phyloP scores from a whole-genome alignment of 2,888 invertebrate genomes.

The Rotaria magnacalcarata region DNA sequence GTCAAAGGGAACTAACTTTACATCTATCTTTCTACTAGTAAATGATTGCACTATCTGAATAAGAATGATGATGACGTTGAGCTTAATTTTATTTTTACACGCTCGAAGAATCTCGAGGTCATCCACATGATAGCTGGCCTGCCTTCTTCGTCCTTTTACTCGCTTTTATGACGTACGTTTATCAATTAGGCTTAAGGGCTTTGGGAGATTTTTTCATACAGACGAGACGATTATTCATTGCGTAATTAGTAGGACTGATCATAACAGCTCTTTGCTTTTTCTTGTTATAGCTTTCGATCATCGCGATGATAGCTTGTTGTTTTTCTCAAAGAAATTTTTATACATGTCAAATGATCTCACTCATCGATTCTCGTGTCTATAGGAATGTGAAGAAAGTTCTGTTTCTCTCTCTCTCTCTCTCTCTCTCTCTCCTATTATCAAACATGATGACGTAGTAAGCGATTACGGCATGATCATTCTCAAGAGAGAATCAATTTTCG shows the following conservation, averaged over 20 bases:
- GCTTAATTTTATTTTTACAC: background rate
- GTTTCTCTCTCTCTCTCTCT: background rate
- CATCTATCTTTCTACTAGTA: background rate
- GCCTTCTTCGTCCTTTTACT: background rate
- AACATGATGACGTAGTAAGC: background rate
- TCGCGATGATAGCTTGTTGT: background rate
- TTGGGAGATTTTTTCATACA: background rate
- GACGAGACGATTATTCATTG: background rate
- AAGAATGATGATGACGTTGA: background rate
- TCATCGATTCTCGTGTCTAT: background rate
- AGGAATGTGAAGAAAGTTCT: background rate
- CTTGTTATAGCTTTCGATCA: background rate
- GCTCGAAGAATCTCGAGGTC: background rate
- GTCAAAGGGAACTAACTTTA: background rate
- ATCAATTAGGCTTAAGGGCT: background rate
- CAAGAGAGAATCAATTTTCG: slow-evolving; percentile 12
- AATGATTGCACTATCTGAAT: background rate
- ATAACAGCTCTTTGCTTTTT: background rate
- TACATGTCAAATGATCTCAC: background rate
- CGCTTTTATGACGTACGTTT: background rate
- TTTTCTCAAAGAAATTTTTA: background rate
- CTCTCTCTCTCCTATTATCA: background rate
- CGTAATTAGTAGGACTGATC: background rate
- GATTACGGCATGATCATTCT: slow-evolving; percentile 6
- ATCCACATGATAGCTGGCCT: background rate